phyloP scores from a whole-genome alignment of 2,113 vertebrate species.

The Phainopepla nitens region DNA sequence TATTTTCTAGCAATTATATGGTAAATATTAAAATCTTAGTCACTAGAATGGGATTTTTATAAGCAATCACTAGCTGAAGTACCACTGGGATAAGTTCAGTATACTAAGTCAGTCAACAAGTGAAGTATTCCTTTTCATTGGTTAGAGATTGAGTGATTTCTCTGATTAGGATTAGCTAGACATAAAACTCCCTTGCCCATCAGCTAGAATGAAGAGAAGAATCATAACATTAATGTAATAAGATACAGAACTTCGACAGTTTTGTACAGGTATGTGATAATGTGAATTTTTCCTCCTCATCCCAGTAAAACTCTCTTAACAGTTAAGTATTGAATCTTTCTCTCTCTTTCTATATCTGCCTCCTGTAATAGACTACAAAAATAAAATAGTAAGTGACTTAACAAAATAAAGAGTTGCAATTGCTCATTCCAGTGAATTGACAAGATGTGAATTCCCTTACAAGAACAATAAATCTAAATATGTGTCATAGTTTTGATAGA shows the following conservation, averaged over 20 bases:
- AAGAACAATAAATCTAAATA: background rate
- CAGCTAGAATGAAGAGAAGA: background rate
- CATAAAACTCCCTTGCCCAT: background rate
- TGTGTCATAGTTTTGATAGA: background rate
- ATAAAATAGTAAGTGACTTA: background rate
- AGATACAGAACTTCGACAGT: background rate
- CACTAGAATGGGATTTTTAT: background rate
- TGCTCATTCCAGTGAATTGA: background rate
- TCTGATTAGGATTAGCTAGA: background rate
- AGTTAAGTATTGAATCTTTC: background rate
- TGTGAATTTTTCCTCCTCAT: background rate
- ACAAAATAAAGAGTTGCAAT: background rate
- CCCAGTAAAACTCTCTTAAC: background rate
- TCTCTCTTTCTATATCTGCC: background rate
- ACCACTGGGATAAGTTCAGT: background rate
- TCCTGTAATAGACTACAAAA: background rate
- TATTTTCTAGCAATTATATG: background rate
- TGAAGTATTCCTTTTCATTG: background rate
- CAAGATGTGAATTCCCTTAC: background rate
- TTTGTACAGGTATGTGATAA: background rate
- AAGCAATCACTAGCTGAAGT: background rate
- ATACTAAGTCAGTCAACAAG: background rate
- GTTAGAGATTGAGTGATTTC: background rate
- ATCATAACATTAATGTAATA: background rate
- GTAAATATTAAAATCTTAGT: background rate